Conservation (phyloP, 2,888 invertebrate species). For the Eilema sororculum region DNA sequence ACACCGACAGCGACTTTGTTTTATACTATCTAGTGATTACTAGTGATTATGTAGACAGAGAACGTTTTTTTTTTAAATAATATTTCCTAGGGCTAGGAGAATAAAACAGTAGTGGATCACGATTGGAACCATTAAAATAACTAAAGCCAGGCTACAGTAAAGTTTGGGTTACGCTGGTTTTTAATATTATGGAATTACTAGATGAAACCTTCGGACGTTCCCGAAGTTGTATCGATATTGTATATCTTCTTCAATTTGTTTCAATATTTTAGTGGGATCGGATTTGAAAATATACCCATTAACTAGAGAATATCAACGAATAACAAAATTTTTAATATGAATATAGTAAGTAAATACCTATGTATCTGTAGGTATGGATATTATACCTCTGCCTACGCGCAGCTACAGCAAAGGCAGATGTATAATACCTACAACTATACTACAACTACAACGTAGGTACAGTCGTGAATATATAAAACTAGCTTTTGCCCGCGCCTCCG, state of each 20-base stretch:
- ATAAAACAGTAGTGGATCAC: background rate
- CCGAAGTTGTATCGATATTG: constrained; percentile 21
- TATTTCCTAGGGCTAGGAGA: background rate
- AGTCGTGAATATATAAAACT: too few relatives aligned
- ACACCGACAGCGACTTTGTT: too few relatives aligned
- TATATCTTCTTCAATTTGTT: background rate
- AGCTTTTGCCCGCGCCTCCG: too few relatives aligned
- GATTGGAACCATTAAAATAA: background rate
- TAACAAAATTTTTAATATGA: background rate
- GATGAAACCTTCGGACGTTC: constrained; percentile 23
- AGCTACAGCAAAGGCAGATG: too few relatives aligned
- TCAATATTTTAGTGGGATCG: background rate
- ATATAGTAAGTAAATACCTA: too few relatives aligned
- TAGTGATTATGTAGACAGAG: too few relatives aligned
- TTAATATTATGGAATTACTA: constrained; percentile 45
- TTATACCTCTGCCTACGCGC: too few relatives aligned
- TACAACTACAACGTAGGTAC: too few relatives aligned
- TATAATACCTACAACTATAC: too few relatives aligned
- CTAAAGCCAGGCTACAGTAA: background rate
- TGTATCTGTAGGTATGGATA: too few relatives aligned
- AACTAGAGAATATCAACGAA: background rate
- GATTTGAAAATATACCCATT: background rate
- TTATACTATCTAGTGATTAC: too few relatives aligned
- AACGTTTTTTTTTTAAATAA: too few relatives aligned
- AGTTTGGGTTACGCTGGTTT: constrained; percentile 17